These are phyloP conservation scores for Sminthurinus aureus DNA, from an alignment of 2,888 invertebrate species.

Conservation along the genomic window DNA sequence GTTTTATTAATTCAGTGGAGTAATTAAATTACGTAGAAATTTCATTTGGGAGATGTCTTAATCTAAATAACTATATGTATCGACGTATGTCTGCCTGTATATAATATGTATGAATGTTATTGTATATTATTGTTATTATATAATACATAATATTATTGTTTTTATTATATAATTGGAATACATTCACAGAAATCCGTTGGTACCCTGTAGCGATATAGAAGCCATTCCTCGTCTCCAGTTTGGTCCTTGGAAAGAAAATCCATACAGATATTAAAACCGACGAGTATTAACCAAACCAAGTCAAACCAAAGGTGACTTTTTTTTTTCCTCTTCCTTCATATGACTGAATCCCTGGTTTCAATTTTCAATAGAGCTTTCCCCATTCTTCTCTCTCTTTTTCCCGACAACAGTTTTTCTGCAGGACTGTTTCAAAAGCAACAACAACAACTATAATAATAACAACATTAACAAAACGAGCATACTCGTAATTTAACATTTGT, in stretches of 20 bases:
- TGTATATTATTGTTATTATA: too few species aligned
- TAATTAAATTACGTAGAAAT: background rate
- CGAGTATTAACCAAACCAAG: background rate
- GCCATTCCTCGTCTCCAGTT: conserved; percentile 56
- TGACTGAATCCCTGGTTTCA: background rate
- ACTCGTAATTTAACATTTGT: too few species aligned
- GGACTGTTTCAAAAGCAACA: too few species aligned
- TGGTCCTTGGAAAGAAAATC: conserved; percentile 50
- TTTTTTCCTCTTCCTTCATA: background rate
- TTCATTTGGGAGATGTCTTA: background rate
- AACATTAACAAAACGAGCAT: too few species aligned
- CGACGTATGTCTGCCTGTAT: background rate
- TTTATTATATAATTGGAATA: background rate
- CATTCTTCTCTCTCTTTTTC: too few species aligned
- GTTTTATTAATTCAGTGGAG: background rate
- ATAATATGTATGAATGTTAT: background rate
- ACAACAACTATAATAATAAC: too few species aligned
- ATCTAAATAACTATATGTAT: background rate
- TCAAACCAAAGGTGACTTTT: too few species aligned
- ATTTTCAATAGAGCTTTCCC: background rate
- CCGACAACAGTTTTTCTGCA: too few species aligned
- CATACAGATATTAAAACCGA: background rate
- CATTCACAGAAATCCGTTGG: conserved; percentile 56
- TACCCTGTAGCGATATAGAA: conserved; percentile 53
- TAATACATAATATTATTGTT: background rate